Percentiles rank a stretch among this genome's conserved stretches.
These are phyloP conservation scores for Orthosia gracilis DNA, from an alignment of 2,888 invertebrate genomes.

Conservation along the genomic window DNA sequence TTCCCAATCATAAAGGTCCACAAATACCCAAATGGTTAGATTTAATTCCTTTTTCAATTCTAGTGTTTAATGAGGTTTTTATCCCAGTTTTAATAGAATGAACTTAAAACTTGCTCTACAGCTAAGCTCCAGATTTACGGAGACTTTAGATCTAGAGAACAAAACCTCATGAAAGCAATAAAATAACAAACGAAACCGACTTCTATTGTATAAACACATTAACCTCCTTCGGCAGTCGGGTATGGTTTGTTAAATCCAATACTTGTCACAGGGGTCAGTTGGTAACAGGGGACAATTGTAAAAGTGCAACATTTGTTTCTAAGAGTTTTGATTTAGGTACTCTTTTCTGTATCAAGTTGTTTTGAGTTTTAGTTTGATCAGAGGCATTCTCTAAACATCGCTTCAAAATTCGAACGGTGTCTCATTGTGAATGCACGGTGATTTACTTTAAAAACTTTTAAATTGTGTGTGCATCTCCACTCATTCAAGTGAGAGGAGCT, in stretches of 20 bases:
- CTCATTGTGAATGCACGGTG: background rate
- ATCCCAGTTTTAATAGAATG: background rate
- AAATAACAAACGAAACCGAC: background rate
- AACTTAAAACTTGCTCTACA: no score
- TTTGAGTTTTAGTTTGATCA: background rate
- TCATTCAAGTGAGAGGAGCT: background rate
- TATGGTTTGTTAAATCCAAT: slow-evolving; percentile 1
- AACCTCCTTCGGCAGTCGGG: no score
- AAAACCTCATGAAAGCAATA: slow-evolving; percentile 6
- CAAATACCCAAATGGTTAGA: no score
- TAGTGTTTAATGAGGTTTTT: slow-evolving; percentile 9
- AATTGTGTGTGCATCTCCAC: background rate
- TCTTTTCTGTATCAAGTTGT: background rate
- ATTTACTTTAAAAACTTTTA: background rate
- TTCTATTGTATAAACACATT: slow-evolving; percentile 1
- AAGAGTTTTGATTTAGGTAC: background rate
- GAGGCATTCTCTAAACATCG: background rate
- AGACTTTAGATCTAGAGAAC: background rate
- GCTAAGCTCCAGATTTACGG: background rate
- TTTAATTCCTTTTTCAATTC: background rate
- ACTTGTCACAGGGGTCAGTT: background rate
- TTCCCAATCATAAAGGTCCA: background rate
- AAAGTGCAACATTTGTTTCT: background rate
- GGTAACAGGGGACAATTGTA: background rate
- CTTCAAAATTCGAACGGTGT: background rate